phyloP scores from a whole-genome alignment of 2,888 invertebrate genomes.

The Tipula helvola region DNA sequence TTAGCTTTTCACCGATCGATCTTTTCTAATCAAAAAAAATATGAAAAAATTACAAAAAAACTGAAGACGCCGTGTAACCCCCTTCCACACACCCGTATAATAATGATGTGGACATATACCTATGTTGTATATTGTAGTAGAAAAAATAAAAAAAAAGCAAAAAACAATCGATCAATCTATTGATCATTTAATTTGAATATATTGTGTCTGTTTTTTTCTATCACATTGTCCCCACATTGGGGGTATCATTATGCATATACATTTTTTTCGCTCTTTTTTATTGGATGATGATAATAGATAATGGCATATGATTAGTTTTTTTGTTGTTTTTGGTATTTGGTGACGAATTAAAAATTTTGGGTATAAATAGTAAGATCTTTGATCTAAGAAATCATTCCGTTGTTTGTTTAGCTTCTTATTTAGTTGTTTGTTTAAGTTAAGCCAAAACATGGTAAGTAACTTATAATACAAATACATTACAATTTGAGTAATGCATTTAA shows the following conservation, averaged over 20 bases:
- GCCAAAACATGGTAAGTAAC: conserved; percentile 4
- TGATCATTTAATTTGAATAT: background rate
- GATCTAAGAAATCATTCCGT: background rate
- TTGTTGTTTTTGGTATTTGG: background rate
- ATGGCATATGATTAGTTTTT: background rate
- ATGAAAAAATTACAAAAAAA: background rate
- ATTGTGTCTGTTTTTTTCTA: background rate
- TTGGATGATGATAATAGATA: background rate
- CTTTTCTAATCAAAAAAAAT: background rate
- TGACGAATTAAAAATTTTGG: background rate
- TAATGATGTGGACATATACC: background rate
- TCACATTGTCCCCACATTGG: background rate
- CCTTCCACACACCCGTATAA: background rate
- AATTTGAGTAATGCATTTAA: background rate
- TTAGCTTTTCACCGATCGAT: background rate
- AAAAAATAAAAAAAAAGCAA: background rate
- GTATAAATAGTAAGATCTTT: conserved; percentile 6
- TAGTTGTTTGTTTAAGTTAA: conserved; percentile 8
- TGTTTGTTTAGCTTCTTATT: conserved; percentile 7
- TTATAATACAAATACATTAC: background rate
- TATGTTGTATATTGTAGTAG: background rate
- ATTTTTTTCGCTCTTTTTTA: background rate
- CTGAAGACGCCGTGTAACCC: background rate
- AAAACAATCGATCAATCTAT: background rate
- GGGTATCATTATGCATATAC: background rate